phyloP scores from a whole-genome alignment of 2,113 vertebrate genomes.

The Pterocles gutturalis region DNA sequence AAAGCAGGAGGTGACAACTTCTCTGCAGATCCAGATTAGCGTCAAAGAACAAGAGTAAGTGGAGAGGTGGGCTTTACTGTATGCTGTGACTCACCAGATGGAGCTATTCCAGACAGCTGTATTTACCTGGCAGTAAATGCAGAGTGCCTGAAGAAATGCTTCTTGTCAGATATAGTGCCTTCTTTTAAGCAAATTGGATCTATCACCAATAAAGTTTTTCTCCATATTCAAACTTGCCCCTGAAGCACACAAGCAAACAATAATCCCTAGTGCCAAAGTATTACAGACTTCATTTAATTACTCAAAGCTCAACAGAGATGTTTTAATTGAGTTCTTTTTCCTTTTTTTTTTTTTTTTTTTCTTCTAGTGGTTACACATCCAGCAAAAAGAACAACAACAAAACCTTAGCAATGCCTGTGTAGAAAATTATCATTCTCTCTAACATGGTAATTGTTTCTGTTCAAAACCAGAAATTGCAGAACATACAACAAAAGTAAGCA shows the following conservation, averaged over 20 bases:
- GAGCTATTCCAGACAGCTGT: neutral
- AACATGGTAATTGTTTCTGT: neutral
- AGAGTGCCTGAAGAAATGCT: neutral
- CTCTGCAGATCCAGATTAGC: neutral
- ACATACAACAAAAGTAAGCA: neutral
- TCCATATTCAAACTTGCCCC: neutral
- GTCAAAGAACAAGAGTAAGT: neutral
- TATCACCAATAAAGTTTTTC: neutral
- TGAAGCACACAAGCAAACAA: slow-evolving; percentile 9
- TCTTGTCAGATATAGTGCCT: neutral
- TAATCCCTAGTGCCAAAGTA: neutral
- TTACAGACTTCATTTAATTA: slow-evolving; percentile 25
- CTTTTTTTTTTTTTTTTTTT: neutral
- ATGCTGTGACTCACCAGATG: neutral
- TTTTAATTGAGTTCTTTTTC: neutral
- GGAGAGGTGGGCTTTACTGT: neutral
- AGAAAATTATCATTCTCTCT: neutral
- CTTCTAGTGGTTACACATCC: neutral
- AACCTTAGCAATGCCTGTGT: neutral
- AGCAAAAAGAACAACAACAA: neutral
- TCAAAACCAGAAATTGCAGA: neutral
- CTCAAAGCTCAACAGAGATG: neutral
- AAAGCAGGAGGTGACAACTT: neutral
- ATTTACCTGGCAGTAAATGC: neutral
- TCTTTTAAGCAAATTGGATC: neutral